These are phyloP conservation scores for Drosophila trichaetosa DNA, from an alignment of 2,888 invertebrate genomes.

Conservation along the genomic window DNA sequence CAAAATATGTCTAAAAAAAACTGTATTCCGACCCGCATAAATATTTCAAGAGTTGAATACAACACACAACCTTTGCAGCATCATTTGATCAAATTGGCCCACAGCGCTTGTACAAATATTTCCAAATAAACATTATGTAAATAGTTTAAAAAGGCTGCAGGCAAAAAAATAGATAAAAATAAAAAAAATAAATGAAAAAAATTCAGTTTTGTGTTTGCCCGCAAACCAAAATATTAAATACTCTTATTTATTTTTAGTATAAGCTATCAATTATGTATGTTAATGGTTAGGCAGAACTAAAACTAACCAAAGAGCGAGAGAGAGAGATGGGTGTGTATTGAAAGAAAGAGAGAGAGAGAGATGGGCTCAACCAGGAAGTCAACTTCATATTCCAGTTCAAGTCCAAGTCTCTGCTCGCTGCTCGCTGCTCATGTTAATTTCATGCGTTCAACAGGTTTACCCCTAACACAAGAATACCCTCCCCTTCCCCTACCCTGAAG, in stretches of 20 bases:
- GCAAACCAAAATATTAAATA: constrained; percentile 35
- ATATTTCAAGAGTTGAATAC: neutral
- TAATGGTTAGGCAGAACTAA: constrained; percentile 54
- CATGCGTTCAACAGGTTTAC: constrained; percentile 75
- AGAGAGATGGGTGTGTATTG: neutral
- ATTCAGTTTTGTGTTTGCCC: constrained; percentile 46
- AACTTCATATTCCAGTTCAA: constrained; percentile 40
- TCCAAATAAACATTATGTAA: constrained; percentile 51
- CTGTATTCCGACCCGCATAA: constrained; percentile 28
- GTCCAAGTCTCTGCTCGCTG: constrained; percentile 28
- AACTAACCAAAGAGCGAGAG: constrained; percentile 5
- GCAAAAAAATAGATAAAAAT: constrained; percentile 8
- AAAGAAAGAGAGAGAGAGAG: constrained; percentile 4
- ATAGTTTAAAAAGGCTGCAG: constrained; percentile 47
- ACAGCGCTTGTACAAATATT: constrained; percentile 24
- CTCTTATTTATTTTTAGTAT: constrained; percentile 6
- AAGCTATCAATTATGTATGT: constrained; percentile 64
- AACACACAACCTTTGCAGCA: neutral
- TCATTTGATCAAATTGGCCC: constrained; percentile 28
- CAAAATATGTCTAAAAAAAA: neutral
- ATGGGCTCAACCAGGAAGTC: constrained; percentile 55
- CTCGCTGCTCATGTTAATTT: constrained; percentile 64
- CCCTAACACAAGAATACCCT: constrained; percentile 7
- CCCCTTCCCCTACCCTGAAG: neutral
- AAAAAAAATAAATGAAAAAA: constrained; percentile 1